These are phyloP conservation scores for Coregonus ussuriensis DNA, from an alignment of 2,797 vertebrate genomes.

Conservation along the genomic window DNA sequence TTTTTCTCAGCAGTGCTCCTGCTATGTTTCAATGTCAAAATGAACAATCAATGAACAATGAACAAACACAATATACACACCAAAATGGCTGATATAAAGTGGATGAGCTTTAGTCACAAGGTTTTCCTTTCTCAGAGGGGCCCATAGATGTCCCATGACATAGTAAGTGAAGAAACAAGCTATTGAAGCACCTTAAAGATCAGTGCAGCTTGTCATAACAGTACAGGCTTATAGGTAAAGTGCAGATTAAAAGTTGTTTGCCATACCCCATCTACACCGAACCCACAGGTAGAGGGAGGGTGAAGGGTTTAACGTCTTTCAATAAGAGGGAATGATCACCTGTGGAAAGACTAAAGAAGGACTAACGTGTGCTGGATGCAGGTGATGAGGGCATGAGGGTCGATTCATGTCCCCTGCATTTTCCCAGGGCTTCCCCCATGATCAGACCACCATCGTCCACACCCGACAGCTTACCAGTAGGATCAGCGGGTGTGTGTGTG, in stretches of 20 bases:
- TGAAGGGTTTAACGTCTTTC: slow-evolving; percentile 69
- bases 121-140: not conserved
- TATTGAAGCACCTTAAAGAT: slow-evolving; percentile 43
- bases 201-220: slow-evolving; percentile 64
- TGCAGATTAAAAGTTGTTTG: slow-evolving; percentile 68
- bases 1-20: not conserved
- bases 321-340: slow-evolving; percentile 47
- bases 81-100: too few species aligned
- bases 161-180: not conserved
- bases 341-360: slow-evolving; percentile 40
- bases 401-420: slow-evolving; percentile 44
- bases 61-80: too few species aligned
- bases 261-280: slow-evolving; percentile 64
- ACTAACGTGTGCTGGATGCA: slow-evolving; percentile 60
- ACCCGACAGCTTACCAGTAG: slow-evolving; percentile 37
- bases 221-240: slow-evolving; percentile 49
- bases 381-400: slow-evolving; percentile 63
- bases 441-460: slow-evolving; percentile 41
- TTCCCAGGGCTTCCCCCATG: slow-evolving; percentile 19
- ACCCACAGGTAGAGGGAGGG: slow-evolving; percentile 59
- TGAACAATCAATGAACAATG: too few species aligned
- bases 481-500: slow-evolving; percentile 22
- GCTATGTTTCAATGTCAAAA: not conserved
- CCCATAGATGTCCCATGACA: not conserved
- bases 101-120: too few species aligned